Evolutionary conservation across 2,113 vertebrate genomes (phyloP).

Genomic region (Prolemur simus): DNA sequence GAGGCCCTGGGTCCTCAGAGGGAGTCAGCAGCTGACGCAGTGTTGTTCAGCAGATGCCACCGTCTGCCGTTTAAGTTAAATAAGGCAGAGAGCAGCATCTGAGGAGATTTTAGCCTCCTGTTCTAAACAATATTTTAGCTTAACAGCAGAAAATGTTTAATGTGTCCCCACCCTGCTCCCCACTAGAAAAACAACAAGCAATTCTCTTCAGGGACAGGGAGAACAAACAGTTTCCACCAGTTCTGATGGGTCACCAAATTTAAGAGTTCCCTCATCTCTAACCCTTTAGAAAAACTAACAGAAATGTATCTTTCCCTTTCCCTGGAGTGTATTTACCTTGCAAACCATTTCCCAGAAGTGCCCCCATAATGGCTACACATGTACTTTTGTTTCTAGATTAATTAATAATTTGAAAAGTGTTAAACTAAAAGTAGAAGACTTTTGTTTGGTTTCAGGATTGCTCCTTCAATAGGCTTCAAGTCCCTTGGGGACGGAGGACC

Average conservation of each 20-base stretch:
- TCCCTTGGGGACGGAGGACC: not conserved
- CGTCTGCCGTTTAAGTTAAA: not conserved
- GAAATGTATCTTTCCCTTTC: not conserved
- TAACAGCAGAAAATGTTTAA: not conserved
- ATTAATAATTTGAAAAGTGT: not conserved
- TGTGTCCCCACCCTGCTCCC: not conserved
- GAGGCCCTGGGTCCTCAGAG: not conserved
- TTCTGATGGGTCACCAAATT: not conserved
- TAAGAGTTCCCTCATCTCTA: not conserved
- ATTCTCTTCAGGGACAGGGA: not conserved
- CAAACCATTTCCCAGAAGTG: not conserved
- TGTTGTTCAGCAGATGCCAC: not conserved
- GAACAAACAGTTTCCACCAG: not conserved
- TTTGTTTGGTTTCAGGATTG: not conserved
- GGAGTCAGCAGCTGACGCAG: not conserved
- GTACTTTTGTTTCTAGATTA: not conserved
- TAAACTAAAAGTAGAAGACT: not conserved
- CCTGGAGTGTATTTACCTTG: not conserved
- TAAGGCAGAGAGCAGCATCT: slow-evolving; percentile 33
- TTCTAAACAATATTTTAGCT: slow-evolving; percentile 33
- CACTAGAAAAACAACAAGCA: not conserved
- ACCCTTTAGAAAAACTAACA: not conserved
- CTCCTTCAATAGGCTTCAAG: not conserved
- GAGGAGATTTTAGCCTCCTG: not conserved
- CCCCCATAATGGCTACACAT: not conserved